Conservation (phyloP, 1,140 invertebrate species). For the Sycophila sp. region DNA sequence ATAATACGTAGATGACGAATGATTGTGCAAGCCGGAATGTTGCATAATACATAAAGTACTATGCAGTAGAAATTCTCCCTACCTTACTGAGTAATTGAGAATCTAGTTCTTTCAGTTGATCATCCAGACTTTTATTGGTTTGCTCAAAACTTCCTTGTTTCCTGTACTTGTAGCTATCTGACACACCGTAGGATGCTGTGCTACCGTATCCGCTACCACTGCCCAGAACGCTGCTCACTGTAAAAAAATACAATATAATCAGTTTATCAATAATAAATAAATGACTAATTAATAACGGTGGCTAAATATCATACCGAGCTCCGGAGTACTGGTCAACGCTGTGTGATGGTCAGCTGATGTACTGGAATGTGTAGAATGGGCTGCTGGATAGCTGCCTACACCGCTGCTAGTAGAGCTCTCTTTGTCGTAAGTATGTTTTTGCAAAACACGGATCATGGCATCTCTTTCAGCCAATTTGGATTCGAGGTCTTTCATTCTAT, state of each 20-base stretch:
- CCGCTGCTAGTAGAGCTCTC: conserved; percentile 69
- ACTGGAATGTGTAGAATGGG: conserved; percentile 64
- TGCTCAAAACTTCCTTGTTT: conserved; percentile 76
- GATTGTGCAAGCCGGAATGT: conserved; percentile 17
- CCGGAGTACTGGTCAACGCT: conserved; percentile 59
- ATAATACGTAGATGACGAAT: conserved; percentile 15
- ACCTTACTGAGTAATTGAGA: conserved; percentile 79
- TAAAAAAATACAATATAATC: conserved; percentile 32
- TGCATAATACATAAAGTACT: conserved; percentile 40
- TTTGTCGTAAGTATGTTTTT: conserved; percentile 81
- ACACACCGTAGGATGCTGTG: conserved; percentile 70
- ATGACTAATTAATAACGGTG: background rate
- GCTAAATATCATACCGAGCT: conserved; percentile 58
- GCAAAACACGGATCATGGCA: conserved; percentile 89
- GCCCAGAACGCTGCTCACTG: conserved; percentile 70
- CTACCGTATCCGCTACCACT: conserved; percentile 70
- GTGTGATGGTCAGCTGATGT: conserved; percentile 62
- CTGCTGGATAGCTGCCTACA: conserved; percentile 63
- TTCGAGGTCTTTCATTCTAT: conserved; percentile 86
- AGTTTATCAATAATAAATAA: background rate
- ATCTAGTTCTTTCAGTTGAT: conserved; percentile 84
- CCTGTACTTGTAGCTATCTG: conserved; percentile 70
- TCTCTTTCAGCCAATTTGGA: conserved; percentile 88
- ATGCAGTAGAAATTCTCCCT: conserved; percentile 62
- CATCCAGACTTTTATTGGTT: conserved; percentile 80